Evolutionary conservation across 2,797 vertebrate species (phyloP).

Genomic region (Poeciliopsis infans): DNA sequence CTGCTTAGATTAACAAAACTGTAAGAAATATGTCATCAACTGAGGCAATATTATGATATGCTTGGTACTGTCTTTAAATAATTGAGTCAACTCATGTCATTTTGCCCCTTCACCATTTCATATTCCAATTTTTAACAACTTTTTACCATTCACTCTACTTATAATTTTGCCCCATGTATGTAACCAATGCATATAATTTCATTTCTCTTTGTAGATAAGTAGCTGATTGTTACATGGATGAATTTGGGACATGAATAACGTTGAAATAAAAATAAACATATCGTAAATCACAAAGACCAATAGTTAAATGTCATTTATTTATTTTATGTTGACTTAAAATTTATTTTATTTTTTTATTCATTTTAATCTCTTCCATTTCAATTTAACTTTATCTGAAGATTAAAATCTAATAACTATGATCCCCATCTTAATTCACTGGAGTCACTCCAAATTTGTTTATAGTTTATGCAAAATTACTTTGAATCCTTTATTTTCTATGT

Average conservation of each 20-base stretch:
- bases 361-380: background rate
- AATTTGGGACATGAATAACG: background rate
- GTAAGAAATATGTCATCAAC: conserved; percentile 26
- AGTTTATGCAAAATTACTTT: background rate
- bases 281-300: background rate
- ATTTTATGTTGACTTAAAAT: background rate
- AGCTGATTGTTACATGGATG: background rate
- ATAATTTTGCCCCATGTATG: background rate
- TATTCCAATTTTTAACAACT: background rate
- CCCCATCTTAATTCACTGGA: background rate
- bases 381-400: background rate
- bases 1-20: conserved; percentile 24
- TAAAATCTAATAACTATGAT: background rate
- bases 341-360: background rate
- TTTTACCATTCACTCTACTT: background rate
- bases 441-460: background rate
- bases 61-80: conserved; percentile 40
- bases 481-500: background rate
- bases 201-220: background rate
- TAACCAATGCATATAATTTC: background rate
- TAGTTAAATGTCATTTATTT: background rate
- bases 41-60: conserved; percentile 33
- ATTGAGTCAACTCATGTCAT: conserved; percentile 15
- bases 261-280: background rate
- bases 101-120: background rate